Base-by-base conservation (phyloP, 1,140 invertebrate species). In the Brachystomella parvula region DNA sequence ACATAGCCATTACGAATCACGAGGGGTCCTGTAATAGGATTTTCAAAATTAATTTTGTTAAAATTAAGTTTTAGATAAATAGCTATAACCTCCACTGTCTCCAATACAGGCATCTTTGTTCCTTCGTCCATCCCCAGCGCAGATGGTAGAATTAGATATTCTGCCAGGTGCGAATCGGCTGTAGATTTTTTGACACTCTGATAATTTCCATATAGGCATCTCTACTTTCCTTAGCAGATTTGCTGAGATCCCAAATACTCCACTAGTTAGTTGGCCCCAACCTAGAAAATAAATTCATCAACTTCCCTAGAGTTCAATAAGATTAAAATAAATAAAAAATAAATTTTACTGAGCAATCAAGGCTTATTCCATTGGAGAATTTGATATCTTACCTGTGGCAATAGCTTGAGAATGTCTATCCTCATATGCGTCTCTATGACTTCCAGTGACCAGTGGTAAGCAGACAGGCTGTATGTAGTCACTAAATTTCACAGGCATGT, bases 101-200 rank as follows among this genome's bases (percentile, higher is more conserved):
- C 69, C 68, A 35, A 63, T 47, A 61, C 69, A 71, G 1, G 69
- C 69, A 28, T 71, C 69, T 44, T 71, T 71, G 49, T 68, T 71
- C 47, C 57, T 64, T 44, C 53, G 67, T 28, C 69, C 69, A 53
- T 71, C 69, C 47, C 69, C 69, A 63, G 69, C 69, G 57, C 69
- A 71, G 39, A 71, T 64, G 35, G 65, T 61, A 1, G 28, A 30
- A 12, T 47, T 33, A 24, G 49, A 39, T 12, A 71, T 6, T 33
- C 69, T 57, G 12, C 66, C 64, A 28, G 69, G 69, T n/a, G 69
- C 69, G 63, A 67, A 67, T 12, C 33, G 19, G 24, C 49, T 21
- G 62, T 58, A 71, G 9, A 71, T 26, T 39, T 49, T 24, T 47
- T 65, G 39, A 39, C 69, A 71, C 28, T 71, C 69, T 47, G 60